Evolutionary conservation across 2,888 invertebrate genomes (phyloP).

Genomic region (Conus canariensis): DNA sequence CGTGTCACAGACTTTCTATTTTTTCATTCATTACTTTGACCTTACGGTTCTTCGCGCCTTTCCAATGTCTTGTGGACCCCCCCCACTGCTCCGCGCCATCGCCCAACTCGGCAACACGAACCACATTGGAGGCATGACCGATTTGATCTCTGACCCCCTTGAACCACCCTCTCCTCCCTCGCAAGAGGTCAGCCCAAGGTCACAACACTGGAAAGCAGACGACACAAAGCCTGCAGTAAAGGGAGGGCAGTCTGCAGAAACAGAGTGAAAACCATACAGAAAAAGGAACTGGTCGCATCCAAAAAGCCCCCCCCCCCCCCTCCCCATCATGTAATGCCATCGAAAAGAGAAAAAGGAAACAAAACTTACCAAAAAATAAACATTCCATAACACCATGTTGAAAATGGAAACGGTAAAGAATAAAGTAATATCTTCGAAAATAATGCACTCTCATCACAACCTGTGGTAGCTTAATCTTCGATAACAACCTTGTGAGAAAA

Average conservation of each 20-base stretch:
- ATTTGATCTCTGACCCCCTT: background rate
- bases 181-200: background rate
- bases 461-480: background rate
- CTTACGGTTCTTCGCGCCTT: too few relatives aligned
- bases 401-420: background rate
- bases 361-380: constrained; percentile 1
- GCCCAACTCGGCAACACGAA: background rate
- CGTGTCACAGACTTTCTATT: too few relatives aligned
- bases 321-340: too few relatives aligned
- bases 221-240: background rate
- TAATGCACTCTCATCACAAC: constrained; percentile 28
- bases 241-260: background rate
- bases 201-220: constrained; percentile 6
- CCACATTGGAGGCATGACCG: background rate
- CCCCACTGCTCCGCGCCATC: background rate
- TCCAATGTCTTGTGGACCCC: too few relatives aligned
- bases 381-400: background rate
- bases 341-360: background rate
- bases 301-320: background rate
- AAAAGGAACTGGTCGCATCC: background rate
- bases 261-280: background rate
- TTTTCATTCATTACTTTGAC: too few relatives aligned
- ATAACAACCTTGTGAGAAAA: background rate
- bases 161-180: background rate
- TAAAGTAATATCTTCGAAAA: background rate